These are phyloP conservation scores for Melanostigma gelatinosum DNA, from an alignment of 2,113 vertebrate species.

Conservation along the genomic window DNA sequence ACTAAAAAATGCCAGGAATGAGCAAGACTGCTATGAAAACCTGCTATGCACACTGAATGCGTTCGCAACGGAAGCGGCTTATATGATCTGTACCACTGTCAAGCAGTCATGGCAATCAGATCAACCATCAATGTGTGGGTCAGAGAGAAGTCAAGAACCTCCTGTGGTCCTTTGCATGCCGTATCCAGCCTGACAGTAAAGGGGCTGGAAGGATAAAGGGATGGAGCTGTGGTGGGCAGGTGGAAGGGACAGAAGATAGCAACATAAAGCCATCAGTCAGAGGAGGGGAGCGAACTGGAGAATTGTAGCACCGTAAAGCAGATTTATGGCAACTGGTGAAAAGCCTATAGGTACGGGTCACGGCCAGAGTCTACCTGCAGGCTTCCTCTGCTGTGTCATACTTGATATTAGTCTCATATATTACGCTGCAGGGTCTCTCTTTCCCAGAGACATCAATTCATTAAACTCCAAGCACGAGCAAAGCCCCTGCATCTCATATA, in stretches of 20 bases:
- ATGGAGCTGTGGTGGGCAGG: background rate
- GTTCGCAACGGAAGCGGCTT: constrained; percentile 4
- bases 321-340: constrained; percentile 70
- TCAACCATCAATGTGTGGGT: constrained; percentile 38
- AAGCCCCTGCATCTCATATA: constrained; percentile 29
- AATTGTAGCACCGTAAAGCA: constrained; percentile 63
- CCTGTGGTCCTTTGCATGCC: constrained; percentile 21
- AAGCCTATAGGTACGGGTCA: constrained; percentile 66
- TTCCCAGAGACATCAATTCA: constrained; percentile 48
- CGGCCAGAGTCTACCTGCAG: constrained; percentile 60
- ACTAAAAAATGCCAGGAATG: background rate
- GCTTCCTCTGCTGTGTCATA: constrained; percentile 57
- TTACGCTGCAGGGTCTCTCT: constrained; percentile 41
- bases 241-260: constrained; percentile 33
- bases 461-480: constrained; percentile 32
- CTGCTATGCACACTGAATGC: background rate
- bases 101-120: constrained; percentile 13
- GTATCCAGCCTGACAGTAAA: constrained; percentile 34
- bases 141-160: constrained; percentile 49
- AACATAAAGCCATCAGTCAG: constrained; percentile 67
- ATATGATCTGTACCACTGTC: background rate
- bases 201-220: constrained; percentile 25
- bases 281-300: constrained; percentile 42
- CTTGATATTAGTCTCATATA: constrained; percentile 61
- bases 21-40: background rate